phyloP scores from a whole-genome alignment of 2,888 invertebrate species.

The Azorinus chamasolen region DNA sequence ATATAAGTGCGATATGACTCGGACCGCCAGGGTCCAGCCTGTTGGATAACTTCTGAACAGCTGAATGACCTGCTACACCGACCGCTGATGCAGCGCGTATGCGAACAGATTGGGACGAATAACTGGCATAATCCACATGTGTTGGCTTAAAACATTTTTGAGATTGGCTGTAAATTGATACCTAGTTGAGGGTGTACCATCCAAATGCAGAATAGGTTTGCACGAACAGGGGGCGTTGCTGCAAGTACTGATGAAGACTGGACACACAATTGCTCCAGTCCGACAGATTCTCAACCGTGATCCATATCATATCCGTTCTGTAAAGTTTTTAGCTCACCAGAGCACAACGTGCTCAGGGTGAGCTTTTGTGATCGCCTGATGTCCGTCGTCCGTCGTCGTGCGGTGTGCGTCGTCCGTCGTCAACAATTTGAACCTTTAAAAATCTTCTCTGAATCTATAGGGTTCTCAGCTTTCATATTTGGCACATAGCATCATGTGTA shows the following conservation, averaged over 20 bases:
- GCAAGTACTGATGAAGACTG: conserved; percentile 12
- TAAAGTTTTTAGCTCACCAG: conserved; percentile 16
- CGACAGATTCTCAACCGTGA: no score
- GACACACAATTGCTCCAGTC: conserved; percentile 6
- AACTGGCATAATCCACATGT: background rate
- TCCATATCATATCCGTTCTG: conserved; percentile 2
- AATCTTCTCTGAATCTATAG: no score
- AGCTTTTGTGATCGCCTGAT: no score
- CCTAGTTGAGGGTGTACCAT: conserved; percentile 28
- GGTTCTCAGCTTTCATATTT: no score
- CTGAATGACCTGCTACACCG: conserved; percentile 11
- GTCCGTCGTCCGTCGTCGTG: no score
- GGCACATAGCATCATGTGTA: no score
- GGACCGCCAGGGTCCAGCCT: conserved; percentile 38
- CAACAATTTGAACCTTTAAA: no score
- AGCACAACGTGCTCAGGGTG: no score
- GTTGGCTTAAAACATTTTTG: conserved; percentile 20
- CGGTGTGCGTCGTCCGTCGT: no score
- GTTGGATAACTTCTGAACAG: conserved; percentile 21
- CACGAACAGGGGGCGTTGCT: background rate
- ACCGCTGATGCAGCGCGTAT: conserved; percentile 37
- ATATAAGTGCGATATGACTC: conserved; percentile 25
- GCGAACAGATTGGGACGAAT: conserved; percentile 41
- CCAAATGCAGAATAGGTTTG: conserved; percentile 37
- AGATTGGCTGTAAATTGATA: conserved; percentile 44